Percentiles rank a stretch among this genome's conserved stretches.
phyloP scores from a whole-genome alignment of 2,797 vertebrate species.

The Gallirallus australis region DNA sequence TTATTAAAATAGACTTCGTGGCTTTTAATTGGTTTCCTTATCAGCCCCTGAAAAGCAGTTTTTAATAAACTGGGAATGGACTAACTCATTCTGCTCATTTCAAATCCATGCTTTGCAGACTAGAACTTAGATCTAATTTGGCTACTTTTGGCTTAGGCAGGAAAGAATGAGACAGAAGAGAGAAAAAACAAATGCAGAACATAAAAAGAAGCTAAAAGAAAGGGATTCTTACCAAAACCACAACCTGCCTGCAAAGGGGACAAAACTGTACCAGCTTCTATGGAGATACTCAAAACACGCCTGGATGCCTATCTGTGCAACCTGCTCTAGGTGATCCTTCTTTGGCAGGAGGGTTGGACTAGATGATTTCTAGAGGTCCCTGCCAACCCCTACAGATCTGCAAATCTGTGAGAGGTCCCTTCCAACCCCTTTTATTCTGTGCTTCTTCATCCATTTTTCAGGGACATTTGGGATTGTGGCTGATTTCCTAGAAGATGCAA shows the following conservation, averaged over 20 bases:
- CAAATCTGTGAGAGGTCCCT: no score
- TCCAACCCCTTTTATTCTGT: no score
- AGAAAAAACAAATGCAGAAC: background rate
- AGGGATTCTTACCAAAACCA: background rate
- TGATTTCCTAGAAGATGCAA: background rate
- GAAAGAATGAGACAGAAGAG: background rate
- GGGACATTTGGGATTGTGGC: background rate
- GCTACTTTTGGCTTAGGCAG: background rate
- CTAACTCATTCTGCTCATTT: constrained; percentile 60
- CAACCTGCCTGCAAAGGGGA: background rate
- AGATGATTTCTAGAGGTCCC: no score
- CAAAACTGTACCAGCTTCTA: background rate
- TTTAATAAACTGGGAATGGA: constrained; percentile 65
- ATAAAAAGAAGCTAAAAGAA: background rate
- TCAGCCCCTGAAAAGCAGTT: constrained; percentile 67
- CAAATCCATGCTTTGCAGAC: constrained; percentile 57
- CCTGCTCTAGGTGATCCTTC: no score
- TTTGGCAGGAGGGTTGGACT: no score
- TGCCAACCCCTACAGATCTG: no score
- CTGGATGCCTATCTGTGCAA: no score
- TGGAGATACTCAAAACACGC: no score
- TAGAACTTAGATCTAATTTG: constrained; percentile 8
- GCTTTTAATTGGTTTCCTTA: constrained; percentile 78
- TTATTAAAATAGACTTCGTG: constrained; percentile 74
- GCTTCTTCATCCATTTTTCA: background rate